These are phyloP conservation scores for Lates japonicus DNA, from an alignment of 2,797 vertebrate genomes.

Conservation along the genomic window DNA sequence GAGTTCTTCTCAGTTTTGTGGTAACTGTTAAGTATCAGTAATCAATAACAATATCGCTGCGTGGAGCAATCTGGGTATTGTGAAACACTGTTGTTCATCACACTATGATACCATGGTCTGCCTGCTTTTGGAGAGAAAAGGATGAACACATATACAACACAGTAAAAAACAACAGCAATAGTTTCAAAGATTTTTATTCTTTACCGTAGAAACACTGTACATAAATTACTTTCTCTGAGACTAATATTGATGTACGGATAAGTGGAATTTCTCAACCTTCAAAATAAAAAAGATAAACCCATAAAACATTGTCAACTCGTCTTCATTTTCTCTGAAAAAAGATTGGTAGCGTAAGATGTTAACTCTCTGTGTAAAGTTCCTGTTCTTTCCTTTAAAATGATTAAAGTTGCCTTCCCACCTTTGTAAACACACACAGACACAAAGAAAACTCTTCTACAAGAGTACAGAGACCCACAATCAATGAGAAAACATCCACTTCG, in stretches of 20 bases:
- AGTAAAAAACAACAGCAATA: slow-evolving; percentile 46
- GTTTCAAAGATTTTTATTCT: slow-evolving; percentile 95
- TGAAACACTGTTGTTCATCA: too few relatives aligned
- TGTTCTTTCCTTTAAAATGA: slow-evolving; percentile 69
- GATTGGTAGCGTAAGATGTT: slow-evolving; percentile 90
- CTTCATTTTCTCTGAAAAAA: slow-evolving; percentile 87
- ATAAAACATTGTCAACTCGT: slow-evolving; percentile 93
- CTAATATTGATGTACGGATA: slow-evolving; percentile 99
- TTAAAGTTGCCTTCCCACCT: slow-evolving; percentile 58
- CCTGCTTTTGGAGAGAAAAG: not conserved
- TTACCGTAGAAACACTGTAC: slow-evolving; percentile 99
- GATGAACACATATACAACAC: slow-evolving; percentile 9
- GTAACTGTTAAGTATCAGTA: too few relatives aligned
- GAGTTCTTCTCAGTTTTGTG: too few relatives aligned
- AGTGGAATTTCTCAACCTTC: slow-evolving; percentile 90
- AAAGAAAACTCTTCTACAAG: slow-evolving; percentile 70
- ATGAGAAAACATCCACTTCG: slow-evolving; percentile 78
- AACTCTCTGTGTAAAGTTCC: slow-evolving; percentile 80
- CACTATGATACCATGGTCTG: not conserved
- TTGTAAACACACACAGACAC: slow-evolving; percentile 76
- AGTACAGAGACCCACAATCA: slow-evolving; percentile 79
- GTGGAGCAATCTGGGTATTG: too few relatives aligned
- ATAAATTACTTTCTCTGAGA: slow-evolving; percentile 99
- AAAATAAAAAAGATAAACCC: slow-evolving; percentile 86
- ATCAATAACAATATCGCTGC: too few relatives aligned